Base-by-base conservation (phyloP, 2,113 vertebrate species). In the Mormoops blainvillei region DNA sequence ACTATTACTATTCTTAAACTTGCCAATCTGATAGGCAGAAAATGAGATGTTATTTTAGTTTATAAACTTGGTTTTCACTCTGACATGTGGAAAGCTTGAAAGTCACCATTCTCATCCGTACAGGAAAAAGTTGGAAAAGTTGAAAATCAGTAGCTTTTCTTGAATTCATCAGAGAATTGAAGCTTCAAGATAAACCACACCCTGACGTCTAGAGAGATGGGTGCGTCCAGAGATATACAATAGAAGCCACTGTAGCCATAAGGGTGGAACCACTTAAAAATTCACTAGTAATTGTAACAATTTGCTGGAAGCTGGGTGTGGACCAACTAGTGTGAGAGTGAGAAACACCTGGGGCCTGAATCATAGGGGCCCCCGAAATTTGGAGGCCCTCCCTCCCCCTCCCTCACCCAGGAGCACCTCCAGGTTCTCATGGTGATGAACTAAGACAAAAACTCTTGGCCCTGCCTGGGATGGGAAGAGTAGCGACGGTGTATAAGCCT, bases 1-100 rank as follows among this genome's bases (percentile, higher is more conserved):
- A 90, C 73, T 56, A 28, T 65, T 56, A 33, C 89, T 80, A 73
- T 93, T 95, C 80, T 96, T 77, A 87, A 94, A 4, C 76, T 82
- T 89, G 38, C 13, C 78, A 86, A n/a, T 73, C 58, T 36, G 67
- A 71, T 33, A 84, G 67, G 48, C 33, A 65, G 89, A 70, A 68
- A 87, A 8, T 18, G 6, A 31, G 24, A 14, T 86, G 80, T 58
- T 14, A 31, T 86, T 91, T 86, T 73, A 45, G 4, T 86, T 73
- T 91, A 16, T 9, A 83, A 36, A 77, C 41, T 87, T 83, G 41
- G 13, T 92, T 94, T 94, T 73, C 36, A 82, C 5, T 58, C 18
- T 70, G 31, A 71, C 15, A 33, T 61, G 16, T 78, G 50, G 73
- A 96, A 90, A 54, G n/a, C 36, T 74, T 91, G n/a, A 54, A 91